These are phyloP conservation scores for Phyto melanocephala DNA, from an alignment of 2,888 invertebrate genomes.

Conservation along the genomic window DNA sequence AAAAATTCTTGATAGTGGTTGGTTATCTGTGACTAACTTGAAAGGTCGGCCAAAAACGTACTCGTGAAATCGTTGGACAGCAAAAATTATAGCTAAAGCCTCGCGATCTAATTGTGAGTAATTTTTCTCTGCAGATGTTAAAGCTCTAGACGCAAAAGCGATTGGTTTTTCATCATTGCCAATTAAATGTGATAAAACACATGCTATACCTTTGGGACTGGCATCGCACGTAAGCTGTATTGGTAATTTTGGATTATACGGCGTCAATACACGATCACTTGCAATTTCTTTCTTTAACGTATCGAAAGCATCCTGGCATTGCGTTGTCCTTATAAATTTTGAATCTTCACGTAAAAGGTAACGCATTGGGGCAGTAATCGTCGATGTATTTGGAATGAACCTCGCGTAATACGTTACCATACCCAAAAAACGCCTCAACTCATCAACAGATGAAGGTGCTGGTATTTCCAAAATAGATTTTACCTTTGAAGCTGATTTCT, in stretches of 20 bases:
- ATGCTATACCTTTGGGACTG: not conserved
- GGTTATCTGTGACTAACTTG: not conserved
- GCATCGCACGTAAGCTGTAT: not conserved
- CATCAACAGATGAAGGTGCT: constrained; percentile 30
- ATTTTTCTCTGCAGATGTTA: not conserved
- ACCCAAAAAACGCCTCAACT: constrained; percentile 39
- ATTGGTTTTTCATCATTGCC: not conserved
- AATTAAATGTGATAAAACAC: not conserved
- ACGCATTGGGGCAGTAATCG: constrained; percentile 39
- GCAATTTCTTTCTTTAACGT: constrained; percentile 34
- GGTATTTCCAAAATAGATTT: constrained; percentile 37
- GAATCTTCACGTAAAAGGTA: not conserved
- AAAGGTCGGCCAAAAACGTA: not conserved
- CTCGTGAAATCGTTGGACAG: not conserved
- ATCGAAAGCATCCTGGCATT: no score
- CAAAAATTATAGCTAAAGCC: not conserved
- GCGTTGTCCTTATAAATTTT: constrained; percentile 7
- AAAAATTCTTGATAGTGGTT: no score
- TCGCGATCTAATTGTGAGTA: not conserved
- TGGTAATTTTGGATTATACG: no score
- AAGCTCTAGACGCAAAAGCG: not conserved
- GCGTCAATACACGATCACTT: not conserved
- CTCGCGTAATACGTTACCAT: constrained; percentile 41
- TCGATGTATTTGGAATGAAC: not conserved
- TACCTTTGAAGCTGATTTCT: not conserved